Evolutionary conservation across 1,140 invertebrate species (phyloP).

Genomic region (Pachypeltis micranthus): DNA sequence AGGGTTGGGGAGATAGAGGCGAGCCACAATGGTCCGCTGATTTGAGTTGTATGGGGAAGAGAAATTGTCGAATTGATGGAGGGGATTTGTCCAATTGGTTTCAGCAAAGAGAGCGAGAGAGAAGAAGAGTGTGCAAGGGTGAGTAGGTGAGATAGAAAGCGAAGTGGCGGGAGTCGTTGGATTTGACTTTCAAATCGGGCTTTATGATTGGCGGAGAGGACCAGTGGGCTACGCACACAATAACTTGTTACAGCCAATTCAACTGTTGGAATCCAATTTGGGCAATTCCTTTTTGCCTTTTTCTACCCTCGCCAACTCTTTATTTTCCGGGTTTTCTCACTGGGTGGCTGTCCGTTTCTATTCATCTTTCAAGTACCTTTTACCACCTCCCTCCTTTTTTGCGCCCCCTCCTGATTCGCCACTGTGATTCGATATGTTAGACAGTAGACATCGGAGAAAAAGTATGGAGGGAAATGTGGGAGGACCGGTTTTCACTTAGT

Average conservation of each 20-base stretch:
- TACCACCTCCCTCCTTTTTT: too few species aligned
- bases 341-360: neutral
- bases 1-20: neutral
- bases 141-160: neutral
- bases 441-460: too few species aligned
- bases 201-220: slow-evolving; percentile 17
- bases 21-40: slow-evolving; percentile 10
- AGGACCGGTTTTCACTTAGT: too few species aligned
- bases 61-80: slow-evolving; percentile 3
- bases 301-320: neutral
- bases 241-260: slow-evolving; percentile 22
- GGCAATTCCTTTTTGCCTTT: slow-evolving; percentile 15
- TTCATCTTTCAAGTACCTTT: too few species aligned
- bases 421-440: too few species aligned
- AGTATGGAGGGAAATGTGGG: too few species aligned
- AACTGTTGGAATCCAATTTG: slow-evolving; percentile 20
- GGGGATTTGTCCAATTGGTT: neutral
- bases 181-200: slow-evolving; percentile 18
- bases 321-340: neutral
- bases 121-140: neutral
- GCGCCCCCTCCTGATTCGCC: too few species aligned
- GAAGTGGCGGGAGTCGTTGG: neutral
- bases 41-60: slow-evolving; percentile 16
- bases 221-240: slow-evolving; percentile 3
- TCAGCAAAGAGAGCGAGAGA: neutral